These are phyloP conservation scores for Drosophila mayaguana DNA, from an alignment of 2,888 invertebrate genomes.

Conservation along the genomic window DNA sequence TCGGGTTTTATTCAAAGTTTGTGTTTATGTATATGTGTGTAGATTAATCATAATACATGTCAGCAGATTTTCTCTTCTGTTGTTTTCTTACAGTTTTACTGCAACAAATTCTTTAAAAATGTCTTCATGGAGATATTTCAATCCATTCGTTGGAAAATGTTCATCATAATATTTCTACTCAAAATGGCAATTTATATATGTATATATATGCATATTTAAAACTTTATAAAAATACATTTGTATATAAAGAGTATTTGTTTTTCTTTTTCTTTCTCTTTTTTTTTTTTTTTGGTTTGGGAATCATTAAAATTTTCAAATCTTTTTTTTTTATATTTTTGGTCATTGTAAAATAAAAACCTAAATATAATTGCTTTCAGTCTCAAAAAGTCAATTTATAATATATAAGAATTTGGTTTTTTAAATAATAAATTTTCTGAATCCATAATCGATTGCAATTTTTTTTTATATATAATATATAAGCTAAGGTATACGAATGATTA, in stretches of 20 bases:
- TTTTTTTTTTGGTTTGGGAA: constrained; percentile 62
- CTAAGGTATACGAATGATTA: constrained; percentile 26
- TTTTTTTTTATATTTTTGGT: constrained; percentile 45
- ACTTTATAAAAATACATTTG: constrained; percentile 49
- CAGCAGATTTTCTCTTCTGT: constrained; percentile 16
- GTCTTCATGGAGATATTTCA: constrained; percentile 31
- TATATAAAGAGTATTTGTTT: constrained; percentile 48
- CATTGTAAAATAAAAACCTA: constrained; percentile 43
- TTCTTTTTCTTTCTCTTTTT: constrained; percentile 27
- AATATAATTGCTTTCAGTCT: constrained; percentile 66
- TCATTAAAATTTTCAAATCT: constrained; percentile 30
- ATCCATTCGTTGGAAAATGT: constrained; percentile 6
- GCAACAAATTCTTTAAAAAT: constrained; percentile 36
- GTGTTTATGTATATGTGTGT: constrained; percentile 28
- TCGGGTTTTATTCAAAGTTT: constrained; percentile 62
- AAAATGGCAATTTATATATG: constrained; percentile 27
- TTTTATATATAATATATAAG: constrained; percentile 13
- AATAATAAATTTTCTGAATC: constrained; percentile 28
- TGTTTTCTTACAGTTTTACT: constrained; percentile 60
- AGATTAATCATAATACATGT: constrained; percentile 45
- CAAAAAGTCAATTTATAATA: constrained; percentile 45
- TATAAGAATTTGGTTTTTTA: constrained; percentile 26
- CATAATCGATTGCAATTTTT: constrained; percentile 21
- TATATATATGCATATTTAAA: constrained; percentile 25
- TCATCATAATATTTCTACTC: constrained; percentile 11